phyloP scores from a whole-genome alignment of 2,113 vertebrate genomes.

The Hemibates koningsi region DNA sequence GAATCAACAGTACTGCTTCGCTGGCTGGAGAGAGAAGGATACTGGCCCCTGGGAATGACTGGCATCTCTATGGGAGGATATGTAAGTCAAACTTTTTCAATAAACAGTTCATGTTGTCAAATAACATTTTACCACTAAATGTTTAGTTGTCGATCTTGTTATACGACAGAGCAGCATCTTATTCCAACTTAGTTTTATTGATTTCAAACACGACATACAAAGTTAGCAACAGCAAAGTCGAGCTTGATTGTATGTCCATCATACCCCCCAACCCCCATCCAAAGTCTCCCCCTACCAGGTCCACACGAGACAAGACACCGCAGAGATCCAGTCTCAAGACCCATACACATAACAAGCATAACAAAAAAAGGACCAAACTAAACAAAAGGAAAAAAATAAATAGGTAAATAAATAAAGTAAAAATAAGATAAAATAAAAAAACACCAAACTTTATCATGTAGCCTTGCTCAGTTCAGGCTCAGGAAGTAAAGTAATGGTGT shows the following conservation, averaged over 20 bases:
- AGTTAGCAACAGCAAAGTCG: not conserved
- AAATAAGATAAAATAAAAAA: accelerated
- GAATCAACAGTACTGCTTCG: conserved; percentile 90
- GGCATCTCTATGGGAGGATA: conserved; percentile 99
- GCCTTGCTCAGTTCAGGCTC: not conserved
- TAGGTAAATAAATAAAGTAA: not conserved
- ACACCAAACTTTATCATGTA: not conserved
- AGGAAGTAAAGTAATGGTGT: not conserved
- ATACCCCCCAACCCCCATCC: not conserved
- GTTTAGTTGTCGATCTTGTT: not conserved
- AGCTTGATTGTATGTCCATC: too few relatives aligned
- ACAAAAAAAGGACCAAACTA: not conserved
- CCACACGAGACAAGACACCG: accelerated
- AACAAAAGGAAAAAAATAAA: not conserved
- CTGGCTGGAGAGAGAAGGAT: conserved; percentile 95
- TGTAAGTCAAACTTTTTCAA: conserved; percentile 68
- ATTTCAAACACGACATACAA: not conserved
- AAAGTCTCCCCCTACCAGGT: not conserved
- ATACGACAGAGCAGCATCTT: not conserved
- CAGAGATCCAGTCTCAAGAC: not conserved
- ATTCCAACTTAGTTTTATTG: not conserved
- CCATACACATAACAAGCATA: not conserved
- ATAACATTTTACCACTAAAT: not conserved
- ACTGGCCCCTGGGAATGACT: conserved; percentile 94
- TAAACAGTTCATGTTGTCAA: not conserved